These are phyloP conservation scores for Dioctria linearis DNA, from an alignment of 2,888 invertebrate genomes.

Conservation along the genomic window DNA sequence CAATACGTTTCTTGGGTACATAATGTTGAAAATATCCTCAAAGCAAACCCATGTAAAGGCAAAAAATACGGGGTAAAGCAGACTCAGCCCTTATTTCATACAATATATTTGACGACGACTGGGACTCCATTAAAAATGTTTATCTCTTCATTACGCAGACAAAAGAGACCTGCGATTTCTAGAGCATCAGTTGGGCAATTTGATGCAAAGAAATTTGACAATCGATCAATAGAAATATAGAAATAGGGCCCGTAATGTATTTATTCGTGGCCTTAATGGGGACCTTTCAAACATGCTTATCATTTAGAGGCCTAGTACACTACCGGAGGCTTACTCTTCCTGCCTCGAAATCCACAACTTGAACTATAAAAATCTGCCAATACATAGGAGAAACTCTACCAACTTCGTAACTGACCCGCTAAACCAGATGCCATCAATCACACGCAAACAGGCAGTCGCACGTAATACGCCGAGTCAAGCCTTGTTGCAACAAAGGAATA, in stretches of 20 bases:
- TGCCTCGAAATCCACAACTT: conserved; percentile 50
- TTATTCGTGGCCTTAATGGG: no score
- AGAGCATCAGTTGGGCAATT: background rate
- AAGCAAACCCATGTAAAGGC: no score
- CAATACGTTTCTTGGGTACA: no score
- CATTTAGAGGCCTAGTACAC: conserved; percentile 53
- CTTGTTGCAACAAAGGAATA: background rate
- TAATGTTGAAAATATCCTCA: no score
- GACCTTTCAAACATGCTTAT: conserved; percentile 51
- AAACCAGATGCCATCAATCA: background rate
- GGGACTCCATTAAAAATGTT: conserved; percentile 15
- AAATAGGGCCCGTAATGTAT: conserved; percentile 30
- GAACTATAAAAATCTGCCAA: conserved; percentile 18
- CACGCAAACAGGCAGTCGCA: background rate
- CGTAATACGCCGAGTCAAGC: background rate
- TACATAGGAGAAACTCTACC: conserved; percentile 4
- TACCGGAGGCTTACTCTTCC: conserved; percentile 55
- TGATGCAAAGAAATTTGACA: conserved; percentile 3
- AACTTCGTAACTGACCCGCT: conserved; percentile 23
- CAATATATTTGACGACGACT: no score
- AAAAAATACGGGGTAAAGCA: no score
- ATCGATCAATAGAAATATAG: conserved; percentile 24
- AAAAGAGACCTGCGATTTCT: background rate
- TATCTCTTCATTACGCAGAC: conserved; percentile 25
- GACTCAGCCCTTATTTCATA: no score